Evolutionary conservation across 2,113 vertebrate genomes (phyloP).

Genomic region (Dryoscopus gambensis): DNA sequence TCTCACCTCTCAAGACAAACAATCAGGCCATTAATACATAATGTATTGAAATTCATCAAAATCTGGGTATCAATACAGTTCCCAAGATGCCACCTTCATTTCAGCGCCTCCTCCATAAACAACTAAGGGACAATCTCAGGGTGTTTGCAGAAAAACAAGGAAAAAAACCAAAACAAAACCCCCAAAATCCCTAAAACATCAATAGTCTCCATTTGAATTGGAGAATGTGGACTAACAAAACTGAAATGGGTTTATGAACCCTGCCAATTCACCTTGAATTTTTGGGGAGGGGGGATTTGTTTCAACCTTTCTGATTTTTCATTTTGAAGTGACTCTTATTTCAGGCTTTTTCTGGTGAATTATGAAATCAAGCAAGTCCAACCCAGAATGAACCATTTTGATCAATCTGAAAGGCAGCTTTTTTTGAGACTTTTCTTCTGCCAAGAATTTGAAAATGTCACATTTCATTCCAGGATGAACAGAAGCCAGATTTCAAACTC

Average conservation of each 20-base stretch:
- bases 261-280: neutral
- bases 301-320: conserved; percentile 15
- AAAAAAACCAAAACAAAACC: neutral
- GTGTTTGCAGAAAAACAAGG: neutral
- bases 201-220: neutral
- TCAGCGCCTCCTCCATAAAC: neutral
- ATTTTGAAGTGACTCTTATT: neutral
- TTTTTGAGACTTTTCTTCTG: conserved; percentile 48
- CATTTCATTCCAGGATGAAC: conserved; percentile 62
- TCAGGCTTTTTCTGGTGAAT: neutral
- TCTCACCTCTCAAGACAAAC: neutral
- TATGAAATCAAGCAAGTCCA: conserved; percentile 41
- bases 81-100: neutral
- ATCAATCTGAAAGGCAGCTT: conserved; percentile 54
- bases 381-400: conserved; percentile 42
- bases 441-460: conserved; percentile 64
- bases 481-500: conserved; percentile 47
- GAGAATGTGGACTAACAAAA: neutral
- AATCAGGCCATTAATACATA: neutral
- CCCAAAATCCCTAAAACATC: fast-evolving
- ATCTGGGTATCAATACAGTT: neutral
- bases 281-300: neutral
- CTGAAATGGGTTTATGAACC: neutral
- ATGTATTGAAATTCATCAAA: neutral
- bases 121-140: neutral